Conservation (phyloP, 2,888 invertebrate genomes). For the Plebejus argus region DNA sequence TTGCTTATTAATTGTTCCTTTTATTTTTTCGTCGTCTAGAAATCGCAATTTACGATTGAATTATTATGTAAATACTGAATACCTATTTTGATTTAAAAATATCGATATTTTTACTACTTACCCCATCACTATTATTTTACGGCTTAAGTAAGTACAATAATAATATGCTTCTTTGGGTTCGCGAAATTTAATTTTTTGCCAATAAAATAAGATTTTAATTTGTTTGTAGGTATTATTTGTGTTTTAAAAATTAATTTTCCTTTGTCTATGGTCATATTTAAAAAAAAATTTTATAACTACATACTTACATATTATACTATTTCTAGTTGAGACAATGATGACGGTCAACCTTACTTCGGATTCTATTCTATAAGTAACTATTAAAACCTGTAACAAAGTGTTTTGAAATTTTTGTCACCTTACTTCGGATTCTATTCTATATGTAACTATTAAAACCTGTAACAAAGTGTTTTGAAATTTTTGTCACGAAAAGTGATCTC, state of each 20-base stretch:
- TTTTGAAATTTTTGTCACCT: not conserved
- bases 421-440: no score
- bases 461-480: not conserved
- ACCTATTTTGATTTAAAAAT: not conserved
- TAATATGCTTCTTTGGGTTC: not conserved
- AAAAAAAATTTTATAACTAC: no score
- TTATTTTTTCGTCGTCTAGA: not conserved
- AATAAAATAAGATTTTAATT: not conserved
- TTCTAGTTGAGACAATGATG: no score
- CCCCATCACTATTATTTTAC: not conserved
- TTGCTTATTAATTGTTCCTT: not conserved
- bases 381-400: not conserved
- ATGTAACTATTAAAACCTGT: not conserved
- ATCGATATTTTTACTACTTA: not conserved
- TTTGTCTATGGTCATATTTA: no score
- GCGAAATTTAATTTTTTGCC: not conserved
- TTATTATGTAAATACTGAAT: not conserved
- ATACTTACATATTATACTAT: no score
- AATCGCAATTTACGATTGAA: not conserved
- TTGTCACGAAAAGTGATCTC: not conserved
- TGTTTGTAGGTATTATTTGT: no score
- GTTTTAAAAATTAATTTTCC: no score
- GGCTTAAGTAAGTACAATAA: no score
- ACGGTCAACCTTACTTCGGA: no score
- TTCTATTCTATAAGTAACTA: no score